These are phyloP conservation scores for Sarcophaga bullata DNA, from an alignment of 1,140 invertebrate species.

Conservation along the genomic window DNA sequence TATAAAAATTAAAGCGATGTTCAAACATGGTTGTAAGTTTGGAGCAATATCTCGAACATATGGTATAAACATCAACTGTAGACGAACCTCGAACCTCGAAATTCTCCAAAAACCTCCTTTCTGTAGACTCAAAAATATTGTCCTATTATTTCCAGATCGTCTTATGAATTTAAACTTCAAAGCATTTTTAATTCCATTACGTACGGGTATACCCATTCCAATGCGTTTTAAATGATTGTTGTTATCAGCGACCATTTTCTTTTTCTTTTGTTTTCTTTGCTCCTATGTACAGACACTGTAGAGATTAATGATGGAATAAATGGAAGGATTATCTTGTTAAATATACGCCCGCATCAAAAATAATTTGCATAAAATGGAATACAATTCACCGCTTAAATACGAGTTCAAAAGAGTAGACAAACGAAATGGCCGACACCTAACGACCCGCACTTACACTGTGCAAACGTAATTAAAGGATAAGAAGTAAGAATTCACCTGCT, in stretches of 20 bases:
- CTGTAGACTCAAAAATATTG: too few species aligned
- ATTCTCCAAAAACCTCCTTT: too few species aligned
- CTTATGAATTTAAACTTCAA: too few species aligned
- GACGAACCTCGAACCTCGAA: too few species aligned
- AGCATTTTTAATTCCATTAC: background rate
- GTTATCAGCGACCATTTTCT: background rate
- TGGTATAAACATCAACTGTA: too few species aligned
- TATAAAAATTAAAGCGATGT: too few species aligned
- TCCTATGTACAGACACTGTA: background rate
- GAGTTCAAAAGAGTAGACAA: background rate
- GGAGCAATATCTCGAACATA: too few species aligned
- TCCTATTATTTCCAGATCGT: too few species aligned
- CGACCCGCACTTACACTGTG: background rate
- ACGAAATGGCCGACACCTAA: background rate
- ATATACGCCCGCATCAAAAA: conserved; percentile 9
- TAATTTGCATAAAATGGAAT: conserved; percentile 8
- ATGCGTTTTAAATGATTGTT: background rate
- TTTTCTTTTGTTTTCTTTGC: background rate
- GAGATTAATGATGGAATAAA: conserved; percentile 5
- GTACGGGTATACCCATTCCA: background rate
- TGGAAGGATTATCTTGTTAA: conserved; percentile 18
- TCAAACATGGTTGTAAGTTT: too few species aligned
- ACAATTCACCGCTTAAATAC: background rate
- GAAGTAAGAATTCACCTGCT: conserved; percentile 1
- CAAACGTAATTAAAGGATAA: conserved; percentile 24